Evolutionary conservation across 2,113 vertebrate genomes (phyloP), one percentile per base, ranked within the genome.

Genomic region (Psittacus erithacus): DNA sequence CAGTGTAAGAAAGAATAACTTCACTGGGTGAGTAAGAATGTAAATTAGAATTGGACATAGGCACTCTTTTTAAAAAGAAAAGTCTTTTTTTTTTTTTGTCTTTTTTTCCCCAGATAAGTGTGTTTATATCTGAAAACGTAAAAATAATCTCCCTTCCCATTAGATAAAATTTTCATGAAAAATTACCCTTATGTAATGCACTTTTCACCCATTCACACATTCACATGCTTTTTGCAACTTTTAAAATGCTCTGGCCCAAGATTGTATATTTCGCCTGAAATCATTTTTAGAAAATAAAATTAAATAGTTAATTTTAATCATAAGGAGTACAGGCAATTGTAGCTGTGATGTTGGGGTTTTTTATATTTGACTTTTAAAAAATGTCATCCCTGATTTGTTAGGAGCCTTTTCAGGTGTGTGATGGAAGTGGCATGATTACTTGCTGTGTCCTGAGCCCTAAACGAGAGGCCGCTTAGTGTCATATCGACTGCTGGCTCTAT

Each of bases 221-320:
- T 64, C 7, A 1, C 20, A 41, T 82, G 67, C 86, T 95, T 88
- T 93, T 95, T 93, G 49, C 52, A 77, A 41, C 55, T 68, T 93
- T 94, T 57, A 55, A 86, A 82, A n/a, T 52, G 13, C 33, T 76
- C 38, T 57, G 17, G 52, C 22, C 46, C 17, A 43, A 70, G 53
- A 82, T 52, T 84, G 18, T 64, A 12, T 74, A 77, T 77, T 89
- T 84, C 69, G 38, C 17, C 9, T 49, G 19, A 82, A 94, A 80
- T 87, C 13, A 63, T 44, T 85, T 39, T 55, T 76, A 67, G 25
- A 70, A 78, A 81, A 76, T 5, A n/a, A 90, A 95, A 83, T 63
- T 0, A 71, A 77, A 18, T 68, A 27, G 24, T 59, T 86, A 7
- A 17, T 68, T 87, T 82, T 47, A 74, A 70, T 80, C 15, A 35